A percentile compares a stretch with the other conserved stretches of the same genome.
phyloP scores from a whole-genome alignment of 1,140 invertebrate genomes.

The Cherax quadricarinatus region DNA sequence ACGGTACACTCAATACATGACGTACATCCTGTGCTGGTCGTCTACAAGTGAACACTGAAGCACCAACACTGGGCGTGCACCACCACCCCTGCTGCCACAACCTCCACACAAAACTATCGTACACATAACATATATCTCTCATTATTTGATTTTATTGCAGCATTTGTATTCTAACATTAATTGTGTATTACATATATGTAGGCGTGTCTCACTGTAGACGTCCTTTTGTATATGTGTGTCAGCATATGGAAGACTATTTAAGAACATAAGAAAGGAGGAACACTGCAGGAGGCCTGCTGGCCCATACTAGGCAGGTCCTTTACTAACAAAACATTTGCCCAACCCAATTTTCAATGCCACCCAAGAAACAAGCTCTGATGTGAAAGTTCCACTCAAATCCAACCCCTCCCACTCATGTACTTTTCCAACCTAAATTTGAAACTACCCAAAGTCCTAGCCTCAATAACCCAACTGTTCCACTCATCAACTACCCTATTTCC shows the following conservation, averaged over 20 bases:
- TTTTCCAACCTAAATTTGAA: no score
- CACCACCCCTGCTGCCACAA: slow-evolving; percentile 14
- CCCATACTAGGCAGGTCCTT: no score
- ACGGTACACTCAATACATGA: slow-evolving; percentile 43
- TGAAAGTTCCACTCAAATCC: no score
- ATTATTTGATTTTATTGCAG: neutral
- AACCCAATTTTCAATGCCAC: no score
- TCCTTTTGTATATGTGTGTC: neutral
- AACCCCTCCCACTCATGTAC: no score
- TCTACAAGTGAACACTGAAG: slow-evolving; percentile 52
- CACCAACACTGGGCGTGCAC: neutral
- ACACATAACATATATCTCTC: neutral
- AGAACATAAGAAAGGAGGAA: no score
- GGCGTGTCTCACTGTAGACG: neutral
- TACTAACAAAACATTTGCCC: no score
- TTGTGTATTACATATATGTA: neutral
- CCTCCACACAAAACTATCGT: neutral
- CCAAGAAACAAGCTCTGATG: no score
- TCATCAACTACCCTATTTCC: no score
- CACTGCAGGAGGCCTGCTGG: no score
- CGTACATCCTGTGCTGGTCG: slow-evolving; percentile 28
- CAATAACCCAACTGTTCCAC: no score
- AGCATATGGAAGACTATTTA: neutral
- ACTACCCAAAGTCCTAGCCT: no score
- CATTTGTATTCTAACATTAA: neutral